Evolutionary conservation across 2,113 vertebrate genomes (phyloP), one percentile per base, ranked within the genome.

Genomic region (Festucalex cinctus): DNA sequence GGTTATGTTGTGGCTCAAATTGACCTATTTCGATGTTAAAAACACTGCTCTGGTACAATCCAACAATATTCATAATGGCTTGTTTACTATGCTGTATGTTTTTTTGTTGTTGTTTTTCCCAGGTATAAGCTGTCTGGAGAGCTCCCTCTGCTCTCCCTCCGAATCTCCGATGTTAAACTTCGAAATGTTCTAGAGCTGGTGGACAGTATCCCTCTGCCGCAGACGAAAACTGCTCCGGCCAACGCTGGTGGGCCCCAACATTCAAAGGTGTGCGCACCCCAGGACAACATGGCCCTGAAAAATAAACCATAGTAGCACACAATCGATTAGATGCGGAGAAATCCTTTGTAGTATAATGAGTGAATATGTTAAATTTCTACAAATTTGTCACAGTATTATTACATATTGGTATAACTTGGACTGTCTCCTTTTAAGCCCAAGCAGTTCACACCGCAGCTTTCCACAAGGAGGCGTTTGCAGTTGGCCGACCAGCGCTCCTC

Each of bases 61-160:
- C 12, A 16, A 10, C 41, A 44, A 44, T 13, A 16, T 44, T 44
- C 41, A 44, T 4, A 44, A 54, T 26, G 13, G 16, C 12, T 51
- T 22, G n/a, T 3, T 54, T 22, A 13, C 17, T 64, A 13, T 69
- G 20, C 68, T 49, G 59, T 44, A 5, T 44, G 17, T 44, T 16
- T 16, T 44, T 44, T 44, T 39, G 1, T 39, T 39, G 6, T 39
- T 32, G 2, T 88, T 82, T 84, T 49, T 53, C 9, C 10, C 70
- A 99, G 97, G 86, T 97, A 95, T 87, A 98, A 96, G 86, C 78
- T 98, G 22, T 96, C 80, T 70, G 97, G 95, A 65, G 90, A 94
- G 68, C 91, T 99, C 67, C 95, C 95, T 63, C 88, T 96, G 78
- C 88, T 99, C 73, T 99, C 94, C 68, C 65, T 98, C 63, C 90